Evolutionary conservation across 2,797 vertebrate genomes (phyloP).

Genomic region (Picus viridis): DNA sequence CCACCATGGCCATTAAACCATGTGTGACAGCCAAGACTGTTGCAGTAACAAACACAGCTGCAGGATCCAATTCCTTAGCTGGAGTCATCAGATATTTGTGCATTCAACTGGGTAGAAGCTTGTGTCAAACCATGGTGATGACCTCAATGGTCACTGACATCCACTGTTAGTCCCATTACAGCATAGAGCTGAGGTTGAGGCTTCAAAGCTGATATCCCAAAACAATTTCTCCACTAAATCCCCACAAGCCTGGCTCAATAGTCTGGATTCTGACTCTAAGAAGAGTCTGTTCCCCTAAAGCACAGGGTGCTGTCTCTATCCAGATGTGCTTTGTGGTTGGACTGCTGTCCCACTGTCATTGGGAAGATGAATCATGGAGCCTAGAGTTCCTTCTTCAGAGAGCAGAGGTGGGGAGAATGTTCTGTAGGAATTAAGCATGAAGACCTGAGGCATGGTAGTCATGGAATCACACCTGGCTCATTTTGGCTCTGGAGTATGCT

Average conservation of each 20-base stretch:
- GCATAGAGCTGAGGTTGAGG: not conserved
- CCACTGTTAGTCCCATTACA: not conserved
- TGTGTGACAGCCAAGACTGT: not conserved
- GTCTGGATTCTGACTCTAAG: not conserved
- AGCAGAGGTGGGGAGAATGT: not conserved
- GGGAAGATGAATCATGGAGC: not conserved
- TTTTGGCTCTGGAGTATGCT: not conserved
- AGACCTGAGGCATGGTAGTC: not conserved
- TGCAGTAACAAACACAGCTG: not conserved
- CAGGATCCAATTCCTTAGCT: not conserved
- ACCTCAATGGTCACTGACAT: not conserved
- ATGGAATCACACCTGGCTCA: not conserved
- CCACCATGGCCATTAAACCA: no score
- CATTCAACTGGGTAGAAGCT: not conserved
- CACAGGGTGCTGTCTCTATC: not conserved
- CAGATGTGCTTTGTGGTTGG: not conserved
- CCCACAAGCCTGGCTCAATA: not conserved
- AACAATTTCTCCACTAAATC: not conserved
- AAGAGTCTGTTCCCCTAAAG: not conserved
- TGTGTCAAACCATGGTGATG: not conserved
- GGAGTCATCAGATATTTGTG: not conserved
- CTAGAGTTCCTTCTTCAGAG: not conserved
- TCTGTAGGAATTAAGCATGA: not conserved
- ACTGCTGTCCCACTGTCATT: not conserved
- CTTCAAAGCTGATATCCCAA: not conserved